Base-by-base conservation (phyloP, 1,140 invertebrate genomes). In the Platorchestia sp. region DNA sequence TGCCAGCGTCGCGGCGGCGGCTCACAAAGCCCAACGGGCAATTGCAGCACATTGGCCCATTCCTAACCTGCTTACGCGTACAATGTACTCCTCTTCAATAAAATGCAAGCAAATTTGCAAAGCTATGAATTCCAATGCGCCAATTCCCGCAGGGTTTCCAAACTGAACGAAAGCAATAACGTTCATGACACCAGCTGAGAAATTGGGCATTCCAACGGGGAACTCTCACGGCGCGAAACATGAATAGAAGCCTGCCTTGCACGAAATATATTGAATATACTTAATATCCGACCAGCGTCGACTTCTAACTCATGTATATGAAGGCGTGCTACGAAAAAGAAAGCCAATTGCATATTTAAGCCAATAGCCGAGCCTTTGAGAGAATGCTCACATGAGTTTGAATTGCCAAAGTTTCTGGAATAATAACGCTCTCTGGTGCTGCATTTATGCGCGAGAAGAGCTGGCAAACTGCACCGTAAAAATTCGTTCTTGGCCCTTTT, bases 41-140 rank as follows among this genome's bases (percentile, higher is more conserved):
- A 75, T 75, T 75, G 14, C 59, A 75, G 59, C 27, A 75, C 59
- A 75, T 19, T 1, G 59, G 59, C 59, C 59, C 1, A 75, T 75
- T 36, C 59, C 27, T 75, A 75, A 75, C 59, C 59, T 75, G 59
- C 59, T 75, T 75, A 75, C 36, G 27, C 19, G 87, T 44, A 43
- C 87, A 42, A 90, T 90, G 87, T 44, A 90, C 41, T 90, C 27
- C 41, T 90, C 87, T 90, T 90, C 87, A 90, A 90, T 90, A 45
- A 87, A 90, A 90, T 90, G 44, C 87, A 45, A 10, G 44, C 87
- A 90, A 90, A 90, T 90, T 90, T 90, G 44, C 87, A 90, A 90
- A 90, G 87, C 87, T 90, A 90, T 90, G 87, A 42, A 90, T 90
- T 90, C 41, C 41, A 90, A 90, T 90, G 87, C 5, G 87, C 87